These are phyloP conservation scores for Cyprinella venusta DNA, from an alignment of 2,797 vertebrate species.

Conservation along the genomic window DNA sequence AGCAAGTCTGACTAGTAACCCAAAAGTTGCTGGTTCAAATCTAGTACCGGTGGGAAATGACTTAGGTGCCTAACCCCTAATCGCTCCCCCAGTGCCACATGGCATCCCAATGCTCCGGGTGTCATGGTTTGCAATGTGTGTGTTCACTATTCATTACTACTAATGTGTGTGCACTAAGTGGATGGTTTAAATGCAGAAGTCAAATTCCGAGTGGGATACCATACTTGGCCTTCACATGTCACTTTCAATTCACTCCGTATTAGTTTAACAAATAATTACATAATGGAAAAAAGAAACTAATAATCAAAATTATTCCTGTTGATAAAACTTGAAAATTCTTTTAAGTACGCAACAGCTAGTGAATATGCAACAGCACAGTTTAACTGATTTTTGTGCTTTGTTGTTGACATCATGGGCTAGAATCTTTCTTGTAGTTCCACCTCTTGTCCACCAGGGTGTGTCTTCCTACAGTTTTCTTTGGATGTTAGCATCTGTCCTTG, in stretches of 20 bases:
- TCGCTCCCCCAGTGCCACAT: too few species aligned
- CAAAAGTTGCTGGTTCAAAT: too few species aligned
- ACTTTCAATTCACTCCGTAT: not conserved
- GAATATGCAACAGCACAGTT: not conserved
- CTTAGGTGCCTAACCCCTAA: too few species aligned
- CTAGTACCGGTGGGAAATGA: too few species aligned
- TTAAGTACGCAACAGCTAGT: not conserved
- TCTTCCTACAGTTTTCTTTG: not conserved
- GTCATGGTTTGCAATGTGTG: too few species aligned
- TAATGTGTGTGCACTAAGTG: too few species aligned
- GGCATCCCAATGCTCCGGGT: too few species aligned
- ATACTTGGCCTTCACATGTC: too few species aligned
- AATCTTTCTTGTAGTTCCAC: not conserved
- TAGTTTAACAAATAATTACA: not conserved
- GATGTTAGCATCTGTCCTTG: not conserved
- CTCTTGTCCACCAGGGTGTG: conserved; percentile 10
- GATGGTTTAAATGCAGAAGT: too few species aligned
- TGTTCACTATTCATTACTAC: too few species aligned
- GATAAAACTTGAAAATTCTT: not conserved
- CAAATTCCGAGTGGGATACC: too few species aligned
- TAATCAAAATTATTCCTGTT: not conserved
- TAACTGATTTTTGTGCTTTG: not conserved
- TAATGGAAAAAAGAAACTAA: not conserved
- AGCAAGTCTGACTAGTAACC: too few species aligned
- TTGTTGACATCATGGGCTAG: not conserved